Evolutionary conservation across 92 coral and sea anemone genomes (phyloP), one percentile per base, ranked within the genome.

Genomic region (Heteractis magnifica): DNA sequence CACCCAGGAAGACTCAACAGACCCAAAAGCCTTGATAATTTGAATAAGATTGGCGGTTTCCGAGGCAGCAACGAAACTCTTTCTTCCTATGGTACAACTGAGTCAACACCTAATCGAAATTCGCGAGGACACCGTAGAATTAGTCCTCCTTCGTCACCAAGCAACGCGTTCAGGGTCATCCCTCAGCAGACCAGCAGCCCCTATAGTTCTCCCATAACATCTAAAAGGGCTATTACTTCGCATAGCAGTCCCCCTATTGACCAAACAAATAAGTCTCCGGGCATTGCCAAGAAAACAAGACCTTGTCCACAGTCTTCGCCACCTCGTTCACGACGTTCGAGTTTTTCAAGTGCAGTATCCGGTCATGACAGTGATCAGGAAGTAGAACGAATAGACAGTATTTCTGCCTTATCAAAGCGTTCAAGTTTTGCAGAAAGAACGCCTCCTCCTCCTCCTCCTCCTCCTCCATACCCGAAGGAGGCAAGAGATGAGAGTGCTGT

Each of bases 1-100:
- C 81, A 83, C 64, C 88, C 93, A 8, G 91, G 92, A 16, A 81
- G 81, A 79, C 87, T 93, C 3, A 79, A 71, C 50, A 89, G 97
- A 15, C 97, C 97, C 6, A 88, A 92, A 73, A 93, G 97, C 71
- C 77, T 93, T 83, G 97, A 93, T 41, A 88, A 94, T 16, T 76
- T 93, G 52, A 90, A 93, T 78, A 89, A 82, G 72, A 12, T 93
- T 56, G 77, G 79, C 13, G 82, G 87, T 19, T 50, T 55, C 49
- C 86, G 88, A 4, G 84, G 88, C 48, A 90, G 88, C 59, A 80
- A 82, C 34, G 80, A 90, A 23, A 86, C 89, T 64, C 80, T 90
- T 34, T 84, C 93, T 10, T 82, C 88, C 2, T 80, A 71, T 58
- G 85, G 85, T 51, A 86, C 81, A 50, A 49, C 77, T 23, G 89